Conservation (phyloP, 2,797 vertebrate species). For the Falco novaeseelandiae region DNA sequence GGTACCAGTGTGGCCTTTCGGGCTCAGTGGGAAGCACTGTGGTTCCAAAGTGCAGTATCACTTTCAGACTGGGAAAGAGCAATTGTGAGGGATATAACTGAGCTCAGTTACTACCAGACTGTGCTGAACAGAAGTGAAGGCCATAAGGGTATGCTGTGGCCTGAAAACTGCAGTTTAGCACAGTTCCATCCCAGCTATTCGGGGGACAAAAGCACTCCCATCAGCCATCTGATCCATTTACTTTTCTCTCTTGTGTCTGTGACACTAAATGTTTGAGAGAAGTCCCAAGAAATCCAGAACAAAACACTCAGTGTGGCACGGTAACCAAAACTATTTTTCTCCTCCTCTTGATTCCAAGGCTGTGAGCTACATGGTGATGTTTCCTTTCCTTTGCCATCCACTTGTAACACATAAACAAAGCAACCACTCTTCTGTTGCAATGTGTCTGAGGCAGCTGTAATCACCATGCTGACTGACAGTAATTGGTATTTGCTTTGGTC, state of each 20-base stretch:
- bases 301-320: background rate
- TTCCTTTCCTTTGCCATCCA: constrained; percentile 30
- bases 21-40: background rate
- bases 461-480: background rate
- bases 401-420: constrained; percentile 12
- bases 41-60: background rate
- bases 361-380: constrained; percentile 7
- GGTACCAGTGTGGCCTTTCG: background rate
- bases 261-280: background rate
- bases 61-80: background rate
- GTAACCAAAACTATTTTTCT: constrained; percentile 7
- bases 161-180: background rate
- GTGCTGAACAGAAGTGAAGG: background rate
- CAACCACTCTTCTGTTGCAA: constrained; percentile 10
- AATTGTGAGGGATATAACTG: background rate
- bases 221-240: background rate
- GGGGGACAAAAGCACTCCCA: background rate
- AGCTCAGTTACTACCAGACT: background rate
- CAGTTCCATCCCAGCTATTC: background rate
- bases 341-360: background rate
- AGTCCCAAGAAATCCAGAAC: background rate
- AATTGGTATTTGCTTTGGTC: constrained; percentile 11
- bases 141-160: background rate
- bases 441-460: background rate
- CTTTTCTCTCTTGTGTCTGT: background rate